Conservation (phyloP, 2,113 vertebrate genomes). For the Ophthalmolycus amberensis region DNA sequence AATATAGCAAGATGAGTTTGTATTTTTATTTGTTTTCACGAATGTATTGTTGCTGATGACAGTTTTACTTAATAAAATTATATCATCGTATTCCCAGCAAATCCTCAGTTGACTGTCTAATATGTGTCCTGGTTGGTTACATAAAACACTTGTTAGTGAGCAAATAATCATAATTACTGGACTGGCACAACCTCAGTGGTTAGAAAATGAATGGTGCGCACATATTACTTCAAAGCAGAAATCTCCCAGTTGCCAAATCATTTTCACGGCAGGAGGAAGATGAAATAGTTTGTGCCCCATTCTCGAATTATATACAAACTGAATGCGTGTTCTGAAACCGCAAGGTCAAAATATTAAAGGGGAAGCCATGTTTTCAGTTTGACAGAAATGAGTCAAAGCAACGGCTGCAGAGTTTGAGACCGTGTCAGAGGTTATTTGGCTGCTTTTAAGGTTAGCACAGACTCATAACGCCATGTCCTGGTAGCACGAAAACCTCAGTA, state of each 20-base stretch:
- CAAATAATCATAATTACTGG: conserved; percentile 26
- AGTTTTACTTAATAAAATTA: not conserved
- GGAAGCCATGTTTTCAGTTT: conserved; percentile 52
- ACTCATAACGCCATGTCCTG: conserved; percentile 50
- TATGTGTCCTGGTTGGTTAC: not conserved
- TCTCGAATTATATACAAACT: not conserved
- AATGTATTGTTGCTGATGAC: not conserved
- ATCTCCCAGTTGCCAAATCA: conserved; percentile 5
- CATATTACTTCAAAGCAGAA: conserved; percentile 7
- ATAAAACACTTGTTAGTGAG: not conserved
- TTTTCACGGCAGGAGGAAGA: not conserved
- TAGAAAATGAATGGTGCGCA: conserved; percentile 6
- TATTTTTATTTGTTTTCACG: not conserved
- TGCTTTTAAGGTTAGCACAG: conserved; percentile 66
- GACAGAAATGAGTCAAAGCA: conserved; percentile 75
- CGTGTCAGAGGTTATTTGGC: conserved; percentile 55
- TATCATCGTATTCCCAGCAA: not conserved
- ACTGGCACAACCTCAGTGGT: not conserved
- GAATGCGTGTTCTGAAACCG: conserved; percentile 11
- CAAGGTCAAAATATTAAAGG: not conserved
- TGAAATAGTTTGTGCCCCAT: not conserved
- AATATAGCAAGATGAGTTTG: not conserved
- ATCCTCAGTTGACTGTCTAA: not conserved
- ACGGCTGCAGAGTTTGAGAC: conserved; percentile 62
- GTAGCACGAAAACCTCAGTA: conserved; percentile 30